Base-by-base conservation (phyloP, 2,797 vertebrate genomes). In the Rhynchotus rufescens region DNA sequence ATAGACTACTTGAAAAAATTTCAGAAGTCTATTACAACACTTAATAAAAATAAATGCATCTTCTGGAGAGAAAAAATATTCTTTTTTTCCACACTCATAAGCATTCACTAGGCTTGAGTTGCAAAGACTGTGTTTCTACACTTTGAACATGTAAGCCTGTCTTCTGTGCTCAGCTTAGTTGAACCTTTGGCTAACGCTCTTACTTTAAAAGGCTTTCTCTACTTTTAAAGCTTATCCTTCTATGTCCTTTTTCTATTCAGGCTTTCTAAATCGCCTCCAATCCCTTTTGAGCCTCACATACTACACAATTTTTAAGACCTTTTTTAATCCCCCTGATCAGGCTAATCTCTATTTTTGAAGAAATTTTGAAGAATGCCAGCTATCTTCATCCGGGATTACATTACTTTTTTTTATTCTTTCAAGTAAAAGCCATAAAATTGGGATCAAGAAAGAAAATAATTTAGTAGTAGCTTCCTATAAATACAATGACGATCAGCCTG, bases 211-310 rank as follows among this genome's bases (percentile, higher is more conserved):
- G 73, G 54, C 40, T 74, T 90, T 38, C 61, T 82, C 80, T 64
- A 60, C 60, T 64, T 89, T 51, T 65, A 74, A 60, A 93, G 69
- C n/a, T 88, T 86, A 90, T 92, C 54, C 47, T 80, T 14, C 69
- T 68, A 77, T 36, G 82, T 54, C n/a, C 1, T 6, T 80, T 17
- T 78, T 80, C 81, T 59, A 34, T 44, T n/a, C 20, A 51, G 23
- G 54, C 45, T 80, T 84, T 80, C 65, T 89, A 80, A 94, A 80
- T 40, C 82, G 74, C 84, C 79, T 74, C 13, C 83, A 89, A 73
- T 66, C 47, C 94, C 84, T 75, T 82, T 62, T 49, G 75, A 93
- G 65, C 79, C 49, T 74, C 57, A 67, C 2, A 57, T 65, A 30
- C 38, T 71, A 73, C 47, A 73, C 3, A 88, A 22, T 82, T 84